phyloP scores from a whole-genome alignment of 2,888 invertebrate species.

The Pherbina coryleti region DNA sequence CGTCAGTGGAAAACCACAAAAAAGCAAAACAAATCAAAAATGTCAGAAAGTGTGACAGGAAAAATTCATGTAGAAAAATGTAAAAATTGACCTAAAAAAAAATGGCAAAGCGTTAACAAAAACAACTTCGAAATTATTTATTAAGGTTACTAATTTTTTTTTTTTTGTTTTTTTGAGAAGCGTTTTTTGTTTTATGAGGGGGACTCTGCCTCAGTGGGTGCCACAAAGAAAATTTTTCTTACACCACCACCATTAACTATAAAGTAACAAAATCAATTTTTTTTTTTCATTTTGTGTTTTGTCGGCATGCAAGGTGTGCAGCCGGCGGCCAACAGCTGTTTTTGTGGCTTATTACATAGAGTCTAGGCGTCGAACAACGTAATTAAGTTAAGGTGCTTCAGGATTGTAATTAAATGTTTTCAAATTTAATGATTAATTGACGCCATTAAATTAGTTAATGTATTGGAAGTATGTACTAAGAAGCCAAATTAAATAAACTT shows the following conservation, averaged over 20 bases:
- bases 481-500: too few relatives aligned
- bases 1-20: constrained; percentile 18
- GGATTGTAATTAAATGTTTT: too few relatives aligned
- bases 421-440: too few relatives aligned
- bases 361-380: too few relatives aligned
- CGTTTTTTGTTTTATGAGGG: not conserved
- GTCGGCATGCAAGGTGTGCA: not conserved
- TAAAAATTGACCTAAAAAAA: constrained; percentile 42
- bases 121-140: not conserved
- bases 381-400: too few relatives aligned
- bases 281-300: not conserved
- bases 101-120: not conserved
- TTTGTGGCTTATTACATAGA: too few relatives aligned
- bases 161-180: not conserved
- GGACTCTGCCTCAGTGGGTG: too few relatives aligned
- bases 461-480: too few relatives aligned
- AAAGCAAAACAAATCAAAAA: constrained; percentile 32
- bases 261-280: not conserved
- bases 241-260: not conserved
- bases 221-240: too few relatives aligned
- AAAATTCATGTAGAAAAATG: constrained; percentile 31
- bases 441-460: too few relatives aligned
- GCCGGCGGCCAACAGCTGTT: not conserved
- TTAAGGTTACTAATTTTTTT: too few relatives aligned
- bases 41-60: not conserved